Evolutionary conservation across 2,113 vertebrate genomes (phyloP).

Genomic region (Nothobranchius furzeri): DNA sequence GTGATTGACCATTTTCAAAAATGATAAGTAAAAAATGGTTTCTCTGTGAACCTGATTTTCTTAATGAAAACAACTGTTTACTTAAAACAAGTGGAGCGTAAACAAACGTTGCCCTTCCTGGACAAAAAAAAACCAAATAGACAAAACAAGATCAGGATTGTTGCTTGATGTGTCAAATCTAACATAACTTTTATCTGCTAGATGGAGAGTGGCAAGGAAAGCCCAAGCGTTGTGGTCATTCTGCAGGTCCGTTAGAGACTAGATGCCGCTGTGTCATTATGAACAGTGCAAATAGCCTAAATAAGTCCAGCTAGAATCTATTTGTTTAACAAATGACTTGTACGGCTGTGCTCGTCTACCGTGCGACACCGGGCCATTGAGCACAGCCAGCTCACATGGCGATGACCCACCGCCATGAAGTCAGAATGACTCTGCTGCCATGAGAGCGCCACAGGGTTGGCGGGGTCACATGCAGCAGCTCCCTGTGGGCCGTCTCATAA

Average conservation of each 20-base stretch:
- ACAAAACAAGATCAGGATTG: neutral
- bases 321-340: slow-evolving; percentile 77
- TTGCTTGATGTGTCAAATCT: slow-evolving; percentile 9
- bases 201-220: slow-evolving; percentile 36
- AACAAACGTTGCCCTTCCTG: too few species aligned
- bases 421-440: slow-evolving; percentile 64
- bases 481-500: slow-evolving; percentile 71
- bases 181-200: slow-evolving; percentile 12
- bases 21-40: too few species aligned
- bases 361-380: slow-evolving; percentile 90
- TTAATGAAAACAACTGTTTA: too few species aligned
- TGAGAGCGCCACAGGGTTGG: slow-evolving; percentile 69
- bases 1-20: too few species aligned
- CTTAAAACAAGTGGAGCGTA: too few species aligned
- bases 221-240: slow-evolving; percentile 36
- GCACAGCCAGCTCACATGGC: slow-evolving; percentile 90
- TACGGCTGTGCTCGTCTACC: slow-evolving; percentile 72
- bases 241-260: slow-evolving; percentile 48
- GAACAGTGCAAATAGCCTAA: slow-evolving; percentile 46
- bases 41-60: too few species aligned
- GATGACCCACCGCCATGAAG: slow-evolving; percentile 64
- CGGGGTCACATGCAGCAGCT: slow-evolving; percentile 72
- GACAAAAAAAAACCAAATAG: neutral
- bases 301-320: slow-evolving; percentile 61
- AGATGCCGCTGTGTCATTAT: slow-evolving; percentile 50